Percentiles rank a stretch among this genome's conserved stretches.
Evolutionary conservation across 2,113 vertebrate genomes (phyloP).

Genomic region (Chiloscyllium plagiosum): DNA sequence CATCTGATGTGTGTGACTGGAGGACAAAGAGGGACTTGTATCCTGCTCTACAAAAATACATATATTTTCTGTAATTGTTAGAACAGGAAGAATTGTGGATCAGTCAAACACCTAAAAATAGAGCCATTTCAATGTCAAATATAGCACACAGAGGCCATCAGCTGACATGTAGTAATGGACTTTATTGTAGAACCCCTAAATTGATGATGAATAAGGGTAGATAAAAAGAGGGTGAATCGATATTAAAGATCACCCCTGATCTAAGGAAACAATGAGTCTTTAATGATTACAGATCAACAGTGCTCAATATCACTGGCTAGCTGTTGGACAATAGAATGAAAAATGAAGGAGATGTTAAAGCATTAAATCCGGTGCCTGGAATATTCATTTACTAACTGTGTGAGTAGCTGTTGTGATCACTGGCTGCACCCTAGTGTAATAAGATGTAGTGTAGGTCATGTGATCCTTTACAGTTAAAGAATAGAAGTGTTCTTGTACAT

Average conservation of each 20-base stretch:
- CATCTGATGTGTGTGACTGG: too few species aligned
- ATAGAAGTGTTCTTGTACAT: not conserved
- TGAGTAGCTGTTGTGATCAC: not conserved
- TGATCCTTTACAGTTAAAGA: conserved; percentile 3
- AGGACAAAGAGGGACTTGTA: not conserved
- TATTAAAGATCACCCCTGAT: not conserved
- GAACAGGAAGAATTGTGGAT: not conserved
- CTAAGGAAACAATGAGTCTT: not conserved
- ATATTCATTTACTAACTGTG: not conserved
- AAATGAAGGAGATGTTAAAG: not conserved
- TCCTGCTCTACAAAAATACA: not conserved
- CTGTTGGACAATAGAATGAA: not conserved
- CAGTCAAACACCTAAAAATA: not conserved
- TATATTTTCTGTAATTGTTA: not conserved
- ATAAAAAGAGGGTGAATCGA: not conserved
- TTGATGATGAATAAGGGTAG: not conserved
- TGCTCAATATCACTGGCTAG: not conserved
- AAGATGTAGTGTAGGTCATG: not conserved
- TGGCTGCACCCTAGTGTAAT: not conserved
- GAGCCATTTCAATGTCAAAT: not conserved
- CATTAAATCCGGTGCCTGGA: not conserved
- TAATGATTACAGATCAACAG: not conserved
- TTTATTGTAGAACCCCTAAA: not conserved
- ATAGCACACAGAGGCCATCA: too few species aligned
- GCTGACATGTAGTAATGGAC: too few species aligned